Evolutionary conservation across 1,140 invertebrate species (phyloP).

Genomic region (Trachymyrmex cornetzi): DNA sequence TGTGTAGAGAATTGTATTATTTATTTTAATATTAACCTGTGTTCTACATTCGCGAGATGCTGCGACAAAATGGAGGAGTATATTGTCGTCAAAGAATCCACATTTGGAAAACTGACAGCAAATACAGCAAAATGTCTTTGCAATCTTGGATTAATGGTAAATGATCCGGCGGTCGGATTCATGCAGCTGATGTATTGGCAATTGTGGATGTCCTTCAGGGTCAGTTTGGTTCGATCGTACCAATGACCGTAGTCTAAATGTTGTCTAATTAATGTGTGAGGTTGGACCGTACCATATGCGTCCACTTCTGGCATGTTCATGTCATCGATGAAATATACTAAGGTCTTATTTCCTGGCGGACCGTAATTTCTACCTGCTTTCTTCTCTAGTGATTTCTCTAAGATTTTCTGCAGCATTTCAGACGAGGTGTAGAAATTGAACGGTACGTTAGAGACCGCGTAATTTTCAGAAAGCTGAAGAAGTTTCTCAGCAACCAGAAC

Average conservation of each 20-base stretch:
- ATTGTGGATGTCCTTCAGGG: constrained; percentile 98
- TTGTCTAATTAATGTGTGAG: constrained; percentile 97
- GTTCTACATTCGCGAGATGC: constrained; percentile 93
- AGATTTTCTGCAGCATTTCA: constrained; percentile 97
- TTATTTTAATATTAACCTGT: constrained; percentile 89
- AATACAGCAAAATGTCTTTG: constrained; percentile 98
- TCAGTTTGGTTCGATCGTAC: constrained; percentile 97
- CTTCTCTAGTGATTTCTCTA: constrained; percentile 98
- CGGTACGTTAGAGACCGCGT: constrained; percentile 95
- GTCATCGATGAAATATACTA: constrained; percentile 99
- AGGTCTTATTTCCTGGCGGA: constrained; percentile 96
- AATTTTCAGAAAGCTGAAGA: constrained; percentile 93
- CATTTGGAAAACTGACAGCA: constrained; percentile 96
- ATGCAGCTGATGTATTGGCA: constrained; percentile 98
- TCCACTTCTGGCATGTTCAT: constrained; percentile 99
- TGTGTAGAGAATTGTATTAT: constrained; percentile 11
- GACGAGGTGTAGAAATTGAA: constrained; percentile 99
- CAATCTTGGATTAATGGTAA: constrained; percentile 97
- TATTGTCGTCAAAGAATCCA: constrained; percentile 95
- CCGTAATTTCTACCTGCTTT: constrained; percentile 98
- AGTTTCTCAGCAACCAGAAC: constrained; percentile 96
- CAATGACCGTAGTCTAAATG: constrained; percentile 98
- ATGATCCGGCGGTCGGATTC: constrained; percentile 99
- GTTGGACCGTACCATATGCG: constrained; percentile 97
- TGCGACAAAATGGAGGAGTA: constrained; percentile 95